phyloP scores from a whole-genome alignment of 2,797 vertebrate genomes.

The Halcyon leucocephala region DNA sequence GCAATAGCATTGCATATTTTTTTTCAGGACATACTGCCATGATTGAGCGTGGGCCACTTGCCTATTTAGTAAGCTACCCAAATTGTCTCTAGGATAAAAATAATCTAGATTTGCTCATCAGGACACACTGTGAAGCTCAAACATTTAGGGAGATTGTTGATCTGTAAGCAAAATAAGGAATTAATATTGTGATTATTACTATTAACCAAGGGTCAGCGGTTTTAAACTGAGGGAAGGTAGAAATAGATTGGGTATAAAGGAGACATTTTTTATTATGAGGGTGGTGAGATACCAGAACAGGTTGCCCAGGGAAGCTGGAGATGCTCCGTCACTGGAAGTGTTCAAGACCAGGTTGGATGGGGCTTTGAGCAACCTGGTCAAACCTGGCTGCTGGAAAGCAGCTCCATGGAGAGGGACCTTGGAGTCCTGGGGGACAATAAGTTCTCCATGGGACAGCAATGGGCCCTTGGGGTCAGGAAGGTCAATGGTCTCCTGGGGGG shows the following conservation, averaged over 20 bases:
- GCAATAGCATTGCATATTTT: background rate
- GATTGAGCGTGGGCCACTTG: background rate
- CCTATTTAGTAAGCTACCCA: background rate
- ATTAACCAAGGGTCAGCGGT: background rate
- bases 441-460: too few relatives aligned
- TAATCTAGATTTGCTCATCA: background rate
- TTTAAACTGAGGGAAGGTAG: background rate
- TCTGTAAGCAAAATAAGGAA: background rate
- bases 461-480: too few relatives aligned
- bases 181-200: background rate
- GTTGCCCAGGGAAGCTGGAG: background rate
- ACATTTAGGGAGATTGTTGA: background rate
- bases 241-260: background rate
- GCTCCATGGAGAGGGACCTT: too few relatives aligned
- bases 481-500: too few relatives aligned
- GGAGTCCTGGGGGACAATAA: too few relatives aligned
- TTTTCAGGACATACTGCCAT: background rate
- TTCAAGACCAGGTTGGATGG: background rate
- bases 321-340: background rate
- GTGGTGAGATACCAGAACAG: background rate
- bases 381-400: too few relatives aligned
- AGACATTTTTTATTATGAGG: background rate
- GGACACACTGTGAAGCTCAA: background rate
- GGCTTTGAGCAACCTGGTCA: background rate
- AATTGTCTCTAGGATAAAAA: background rate